phyloP scores from a whole-genome alignment of 92 coral and sea anemone species.

The Bergia puertoricense region DNA sequence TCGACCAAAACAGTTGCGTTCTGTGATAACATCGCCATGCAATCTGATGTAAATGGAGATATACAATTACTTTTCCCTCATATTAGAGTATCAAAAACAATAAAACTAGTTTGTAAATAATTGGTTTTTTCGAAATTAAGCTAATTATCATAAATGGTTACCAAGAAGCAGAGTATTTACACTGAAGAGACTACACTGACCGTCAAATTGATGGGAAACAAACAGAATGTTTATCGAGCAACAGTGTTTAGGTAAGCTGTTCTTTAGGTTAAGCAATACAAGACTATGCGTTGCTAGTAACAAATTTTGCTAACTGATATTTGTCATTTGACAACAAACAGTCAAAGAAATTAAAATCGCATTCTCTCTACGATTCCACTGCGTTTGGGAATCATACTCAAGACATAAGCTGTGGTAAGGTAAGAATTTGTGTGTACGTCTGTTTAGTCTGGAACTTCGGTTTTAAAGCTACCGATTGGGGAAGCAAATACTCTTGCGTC shows the following conservation, averaged over 20 bases:
- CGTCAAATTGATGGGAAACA: not conserved
- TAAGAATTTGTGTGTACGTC: not conserved
- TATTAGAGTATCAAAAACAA: not conserved
- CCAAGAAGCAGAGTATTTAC: not conserved
- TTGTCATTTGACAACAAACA: not conserved
- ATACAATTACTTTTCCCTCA: not conserved
- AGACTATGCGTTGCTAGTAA: not conserved
- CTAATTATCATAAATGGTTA: not conserved
- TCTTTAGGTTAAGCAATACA: not conserved
- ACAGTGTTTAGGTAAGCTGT: too few species aligned
- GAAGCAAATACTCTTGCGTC: not conserved
- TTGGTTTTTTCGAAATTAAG: not conserved
- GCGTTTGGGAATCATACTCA: not conserved
- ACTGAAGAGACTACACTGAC: not conserved
- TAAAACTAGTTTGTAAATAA: not conserved
- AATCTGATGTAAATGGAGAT: too few species aligned
- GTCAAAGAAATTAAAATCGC: too few species aligned
- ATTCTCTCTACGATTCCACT: not conserved
- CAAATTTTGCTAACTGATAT: not conserved
- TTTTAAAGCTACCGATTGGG: not conserved
- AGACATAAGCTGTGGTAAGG: not conserved
- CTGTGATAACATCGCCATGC: not conserved
- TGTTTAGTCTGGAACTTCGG: not conserved
- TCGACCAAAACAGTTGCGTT: not conserved
- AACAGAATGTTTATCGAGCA: not conserved